These are phyloP conservation scores for Tenrec ecaudatus DNA, from an alignment of 2,113 vertebrate genomes.

Conservation along the genomic window DNA sequence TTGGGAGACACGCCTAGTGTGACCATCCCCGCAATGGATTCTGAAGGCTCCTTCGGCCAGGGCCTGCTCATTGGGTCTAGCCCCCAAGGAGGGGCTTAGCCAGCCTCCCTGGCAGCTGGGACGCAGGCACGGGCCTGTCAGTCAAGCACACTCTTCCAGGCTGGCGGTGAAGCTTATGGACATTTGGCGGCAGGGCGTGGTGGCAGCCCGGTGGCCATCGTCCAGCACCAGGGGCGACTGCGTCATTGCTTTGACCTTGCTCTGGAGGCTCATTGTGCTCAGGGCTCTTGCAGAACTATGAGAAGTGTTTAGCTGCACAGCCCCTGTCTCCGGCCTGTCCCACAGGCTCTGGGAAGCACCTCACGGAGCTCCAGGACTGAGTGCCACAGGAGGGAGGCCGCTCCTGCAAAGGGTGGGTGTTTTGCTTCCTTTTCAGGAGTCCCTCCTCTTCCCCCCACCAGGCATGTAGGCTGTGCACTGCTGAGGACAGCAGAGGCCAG, in stretches of 20 bases:
- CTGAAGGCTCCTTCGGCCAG: neutral
- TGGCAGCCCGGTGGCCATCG: neutral
- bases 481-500: neutral
- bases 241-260: neutral
- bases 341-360: neutral
- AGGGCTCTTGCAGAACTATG: neutral
- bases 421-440: neutral
- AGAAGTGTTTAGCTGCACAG: neutral
- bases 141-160: neutral
- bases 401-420: neutral
- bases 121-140: too few species aligned
- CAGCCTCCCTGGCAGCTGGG: conserved; percentile 4
- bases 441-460: neutral
- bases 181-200: neutral
- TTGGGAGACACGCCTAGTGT: neutral
- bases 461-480: neutral
- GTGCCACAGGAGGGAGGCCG: neutral
- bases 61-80: neutral
- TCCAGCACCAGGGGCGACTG: too few species aligned
- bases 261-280: neutral
- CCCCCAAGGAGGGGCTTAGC: neutral
- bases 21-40: neutral
- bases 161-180: too few species aligned
- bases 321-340: neutral
- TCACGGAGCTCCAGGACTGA: neutral